phyloP scores from a whole-genome alignment of 2,888 invertebrate genomes.

The Allygus modestus region DNA sequence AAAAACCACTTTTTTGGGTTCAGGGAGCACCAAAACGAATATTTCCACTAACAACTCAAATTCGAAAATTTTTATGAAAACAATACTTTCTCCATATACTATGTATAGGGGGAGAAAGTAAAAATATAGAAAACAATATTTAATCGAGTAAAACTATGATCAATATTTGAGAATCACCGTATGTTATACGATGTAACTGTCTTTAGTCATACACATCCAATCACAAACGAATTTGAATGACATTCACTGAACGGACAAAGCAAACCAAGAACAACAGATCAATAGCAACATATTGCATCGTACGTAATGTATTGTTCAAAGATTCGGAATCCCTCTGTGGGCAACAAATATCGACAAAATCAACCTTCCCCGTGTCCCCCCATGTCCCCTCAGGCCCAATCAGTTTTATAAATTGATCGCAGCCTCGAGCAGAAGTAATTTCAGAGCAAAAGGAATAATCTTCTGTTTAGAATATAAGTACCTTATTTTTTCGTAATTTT shows the following conservation, averaged over 20 bases:
- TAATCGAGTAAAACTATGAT: no score
- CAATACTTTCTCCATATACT: no score
- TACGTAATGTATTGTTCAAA: not conserved
- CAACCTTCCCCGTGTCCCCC: not conserved
- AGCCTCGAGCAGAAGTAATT: not conserved
- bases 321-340: not conserved
- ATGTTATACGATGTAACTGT: not conserved
- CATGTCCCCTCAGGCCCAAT: not conserved
- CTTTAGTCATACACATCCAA: not conserved
- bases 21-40: no score
- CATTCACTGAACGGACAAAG: not conserved
- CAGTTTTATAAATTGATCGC: not conserved
- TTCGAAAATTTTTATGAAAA: no score
- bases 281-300: conserved; percentile 4
- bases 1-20: no score
- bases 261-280: not conserved
- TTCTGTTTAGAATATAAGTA: no score
- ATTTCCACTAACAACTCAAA: no score
- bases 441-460: no score
- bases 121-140: no score
- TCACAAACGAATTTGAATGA: not conserved
- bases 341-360: not conserved
- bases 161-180: no score
- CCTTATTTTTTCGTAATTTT: no score
- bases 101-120: no score